phyloP scores from a whole-genome alignment of 2,113 vertebrate genomes.

The Chinchilla lanigera region DNA sequence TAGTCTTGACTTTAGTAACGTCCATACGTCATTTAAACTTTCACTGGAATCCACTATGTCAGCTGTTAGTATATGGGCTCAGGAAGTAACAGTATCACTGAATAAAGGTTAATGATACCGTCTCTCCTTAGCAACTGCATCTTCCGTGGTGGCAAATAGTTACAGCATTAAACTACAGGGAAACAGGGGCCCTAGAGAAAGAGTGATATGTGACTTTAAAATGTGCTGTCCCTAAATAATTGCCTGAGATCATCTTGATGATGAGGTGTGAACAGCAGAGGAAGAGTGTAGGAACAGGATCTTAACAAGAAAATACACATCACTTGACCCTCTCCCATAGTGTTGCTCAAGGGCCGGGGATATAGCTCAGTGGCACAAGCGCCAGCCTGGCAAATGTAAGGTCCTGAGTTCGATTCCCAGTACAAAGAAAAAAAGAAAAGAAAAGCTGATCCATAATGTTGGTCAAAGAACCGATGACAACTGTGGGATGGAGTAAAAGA shows the following conservation, averaged over 20 bases:
- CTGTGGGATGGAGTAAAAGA: neutral
- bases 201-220: neutral
- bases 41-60: neutral
- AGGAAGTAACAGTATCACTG: neutral
- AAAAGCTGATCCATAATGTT: neutral
- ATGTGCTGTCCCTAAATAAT: neutral
- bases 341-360: too few relatives aligned
- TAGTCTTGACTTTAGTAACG: neutral
- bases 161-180: neutral
- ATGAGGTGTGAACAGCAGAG: neutral
- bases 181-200: neutral
- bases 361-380: too few relatives aligned
- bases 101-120: neutral
- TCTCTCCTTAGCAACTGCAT: neutral
- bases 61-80: neutral
- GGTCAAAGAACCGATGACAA: neutral
- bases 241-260: neutral
- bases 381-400: too few relatives aligned
- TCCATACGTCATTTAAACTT: neutral
- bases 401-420: too few relatives aligned
- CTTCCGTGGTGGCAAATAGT: slow-evolving; percentile 11
- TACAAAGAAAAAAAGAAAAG: too few relatives aligned
- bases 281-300: neutral
- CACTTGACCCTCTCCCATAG: neutral
- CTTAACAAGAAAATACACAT: neutral